These are phyloP conservation scores for Myotis pilosus DNA, from an alignment of 2,797 vertebrate species.

Conservation along the genomic window DNA sequence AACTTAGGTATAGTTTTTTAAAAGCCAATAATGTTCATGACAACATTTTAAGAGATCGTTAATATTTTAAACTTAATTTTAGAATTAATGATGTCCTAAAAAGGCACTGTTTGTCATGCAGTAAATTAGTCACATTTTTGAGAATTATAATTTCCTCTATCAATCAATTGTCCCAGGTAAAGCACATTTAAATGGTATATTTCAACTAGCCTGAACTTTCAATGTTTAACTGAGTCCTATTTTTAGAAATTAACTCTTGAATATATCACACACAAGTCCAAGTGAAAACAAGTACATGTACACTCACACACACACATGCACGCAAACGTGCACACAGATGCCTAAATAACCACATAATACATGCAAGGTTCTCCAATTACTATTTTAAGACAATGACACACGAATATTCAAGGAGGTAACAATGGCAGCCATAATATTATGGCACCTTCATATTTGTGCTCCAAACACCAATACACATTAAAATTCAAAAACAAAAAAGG, in stretches of 20 bases:
- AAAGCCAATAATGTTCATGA: conserved; percentile 65
- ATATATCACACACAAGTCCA: conserved; percentile 76
- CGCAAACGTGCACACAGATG: conserved; percentile 62
- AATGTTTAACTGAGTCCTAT: conserved; percentile 81
- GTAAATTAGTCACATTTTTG: conserved; percentile 83
- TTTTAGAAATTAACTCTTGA: conserved; percentile 81
- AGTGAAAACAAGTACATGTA: conserved; percentile 63
- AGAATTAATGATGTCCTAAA: conserved; percentile 73
- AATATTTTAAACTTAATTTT: conserved; percentile 74
- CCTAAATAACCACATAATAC: conserved; percentile 75
- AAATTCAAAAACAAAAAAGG: conserved; percentile 70
- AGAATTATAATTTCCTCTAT: conserved; percentile 77
- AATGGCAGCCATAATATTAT: conserved; percentile 83
- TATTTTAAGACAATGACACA: conserved; percentile 75
- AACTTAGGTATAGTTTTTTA: conserved; percentile 55
- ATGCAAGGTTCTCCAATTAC: conserved; percentile 83
- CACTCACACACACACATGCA: conserved; percentile 35
- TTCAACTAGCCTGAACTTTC: conserved; percentile 79
- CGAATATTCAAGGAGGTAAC: conserved; percentile 81
- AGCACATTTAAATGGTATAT: conserved; percentile 79
- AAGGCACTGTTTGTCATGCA: conserved; percentile 86
- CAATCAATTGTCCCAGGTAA: conserved; percentile 75
- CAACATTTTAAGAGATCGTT: conserved; percentile 45
- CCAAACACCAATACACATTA: conserved; percentile 75
- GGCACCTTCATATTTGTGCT: conserved; percentile 84